Evolutionary conservation across 2,797 vertebrate species (phyloP), one percentile per base, ranked within the genome.

Genomic region (Margarornis squamiger): DNA sequence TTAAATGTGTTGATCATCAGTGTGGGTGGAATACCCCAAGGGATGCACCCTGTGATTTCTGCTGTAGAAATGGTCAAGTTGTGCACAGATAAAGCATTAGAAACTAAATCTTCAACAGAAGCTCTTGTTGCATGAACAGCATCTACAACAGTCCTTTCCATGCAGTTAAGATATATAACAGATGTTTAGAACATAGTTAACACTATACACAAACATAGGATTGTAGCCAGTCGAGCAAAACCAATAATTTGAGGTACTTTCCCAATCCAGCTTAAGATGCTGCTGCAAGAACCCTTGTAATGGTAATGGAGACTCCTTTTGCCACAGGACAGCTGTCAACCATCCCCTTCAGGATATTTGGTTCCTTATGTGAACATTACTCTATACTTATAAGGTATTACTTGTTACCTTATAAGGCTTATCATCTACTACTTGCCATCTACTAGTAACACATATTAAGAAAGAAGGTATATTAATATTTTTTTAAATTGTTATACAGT

Each of bases 401-500:
- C 12, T 41, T 45, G 43, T 45, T 45, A 45, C 14, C 8, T 11
- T 65, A 65, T n/a, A 36, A 22, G 10, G 7, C 7, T 70, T 75
- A 66, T 46, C 5, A 57, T 39, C 18, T 59, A 14, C 34, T 70
- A 17, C 7, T 7, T 70, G 14, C 30, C 41, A 39, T 52, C 32
- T 75, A 58, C 10, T 59, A 48, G 10, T 41, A 51, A 52, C 10
- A 86, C 7, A 11, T 41, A 39, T 30, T 63, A 67, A 90, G 18
- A 67, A 78, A 58, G 10, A 80, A 54, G 7, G 2, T 8, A 32
- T 29, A 46, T 45, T 39, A 38, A 39, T 32, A 16, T 32, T 27
- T 45, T 45, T 14, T 5, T 0, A 0, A n/a, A 39, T 43, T 29
- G 29, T 7, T 26, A n/a, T 41, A 29, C 3, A 19, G 4, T 54